Evolutionary conservation across 1,140 invertebrate species (phyloP), one percentile per base, ranked within the genome.

Genomic region (Ceratina australensis): DNA sequence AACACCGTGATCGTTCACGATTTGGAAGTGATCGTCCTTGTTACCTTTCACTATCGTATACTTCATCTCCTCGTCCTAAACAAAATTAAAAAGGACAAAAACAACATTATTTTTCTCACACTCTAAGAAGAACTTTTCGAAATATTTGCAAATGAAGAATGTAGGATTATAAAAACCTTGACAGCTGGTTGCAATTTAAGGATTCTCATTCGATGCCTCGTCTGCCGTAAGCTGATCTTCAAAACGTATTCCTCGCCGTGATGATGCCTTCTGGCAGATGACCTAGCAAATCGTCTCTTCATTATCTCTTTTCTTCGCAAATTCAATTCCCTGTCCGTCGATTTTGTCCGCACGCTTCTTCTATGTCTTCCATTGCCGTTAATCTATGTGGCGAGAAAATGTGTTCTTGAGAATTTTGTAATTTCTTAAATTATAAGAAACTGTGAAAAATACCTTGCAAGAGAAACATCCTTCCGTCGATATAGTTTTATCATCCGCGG

Each of bases 391-490:
- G 16, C 13, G 1, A 33, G 2, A 15, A 28, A 20, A 20, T 49
- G 13, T n/a, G 2, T 16, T 1, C 13, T 52, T 2, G 7, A 52
- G 1, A 24, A 0, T 68, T 61, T 24, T 33, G n/a, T 13, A 22
- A 22, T 26, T 13, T 42, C 2, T 50, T n/a, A 5, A 54, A 13
- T 16, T 7, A 5, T 18, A 75, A 33, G 2, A 67, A n/a, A 54
- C 68, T 4, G 15, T 18, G 47, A 15, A 20, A 26, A 20, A 20
- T 68, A 97, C 95, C 93, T 97, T 96, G 93, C 97, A 98, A 20
- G 96, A 96, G 92, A 98, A 98, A 91, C 97, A 98, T 5, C 97
- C 97, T 92, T 98, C 97, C 0, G 96, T 97, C 1, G 96, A 95
- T 52, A 98, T 96, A 15, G 97, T 93, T 81, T 96, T 96, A 73